Evolutionary conservation across 2,113 vertebrate genomes (phyloP).

Genomic region (Notarius quadriscutis): DNA sequence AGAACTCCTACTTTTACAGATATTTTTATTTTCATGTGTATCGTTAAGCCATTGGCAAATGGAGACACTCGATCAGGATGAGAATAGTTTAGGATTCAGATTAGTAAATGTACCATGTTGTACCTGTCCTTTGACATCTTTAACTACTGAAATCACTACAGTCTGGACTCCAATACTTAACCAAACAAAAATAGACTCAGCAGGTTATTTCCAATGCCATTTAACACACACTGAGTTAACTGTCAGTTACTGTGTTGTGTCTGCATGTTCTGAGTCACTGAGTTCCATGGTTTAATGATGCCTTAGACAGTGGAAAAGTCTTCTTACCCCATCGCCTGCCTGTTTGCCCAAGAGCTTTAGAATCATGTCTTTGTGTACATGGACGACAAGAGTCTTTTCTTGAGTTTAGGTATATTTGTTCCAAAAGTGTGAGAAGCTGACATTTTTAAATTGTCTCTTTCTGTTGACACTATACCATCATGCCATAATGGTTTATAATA

Average conservation of each 20-base stretch:
- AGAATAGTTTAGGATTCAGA: not conserved
- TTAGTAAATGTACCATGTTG: not conserved
- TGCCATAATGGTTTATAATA: not conserved
- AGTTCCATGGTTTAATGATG: not conserved
- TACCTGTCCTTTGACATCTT: not conserved
- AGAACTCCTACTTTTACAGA: not conserved
- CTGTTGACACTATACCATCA: not conserved
- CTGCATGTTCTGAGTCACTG: slow-evolving; percentile 23
- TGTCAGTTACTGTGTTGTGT: slow-evolving; percentile 34
- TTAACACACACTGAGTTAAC: not conserved
- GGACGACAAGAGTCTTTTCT: slow-evolving; percentile 23
- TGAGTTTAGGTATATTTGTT: not conserved
- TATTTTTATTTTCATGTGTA: not conserved
- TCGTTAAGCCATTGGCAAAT: not conserved
- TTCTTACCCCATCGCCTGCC: slow-evolving; percentile 31
- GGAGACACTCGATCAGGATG: not conserved
- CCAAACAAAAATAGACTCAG: slow-evolving; percentile 8
- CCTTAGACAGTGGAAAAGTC: slow-evolving; percentile 55
- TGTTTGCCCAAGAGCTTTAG: slow-evolving; percentile 70
- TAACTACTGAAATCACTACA: not conserved
- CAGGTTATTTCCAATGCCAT: not conserved
- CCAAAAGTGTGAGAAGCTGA: slow-evolving; percentile 6
- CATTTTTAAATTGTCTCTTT: slow-evolving; percentile 2
- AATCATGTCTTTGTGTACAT: slow-evolving; percentile 60
- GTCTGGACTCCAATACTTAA: not conserved